Conservation (phyloP, 2,888 invertebrate genomes). For the Arge pagana region DNA sequence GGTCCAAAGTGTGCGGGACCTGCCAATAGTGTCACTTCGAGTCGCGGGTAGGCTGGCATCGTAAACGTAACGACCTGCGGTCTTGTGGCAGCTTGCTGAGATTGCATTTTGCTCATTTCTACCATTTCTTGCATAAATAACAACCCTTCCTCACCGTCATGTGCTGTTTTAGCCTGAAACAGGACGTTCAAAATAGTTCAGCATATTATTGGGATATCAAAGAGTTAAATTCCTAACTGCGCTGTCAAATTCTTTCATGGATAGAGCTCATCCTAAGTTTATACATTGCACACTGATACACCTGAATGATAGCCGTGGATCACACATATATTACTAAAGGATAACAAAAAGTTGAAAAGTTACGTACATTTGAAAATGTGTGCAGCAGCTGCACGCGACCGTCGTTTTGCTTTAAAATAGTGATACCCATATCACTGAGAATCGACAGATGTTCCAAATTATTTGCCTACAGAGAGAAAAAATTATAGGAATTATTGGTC, state of each 20-base stretch:
- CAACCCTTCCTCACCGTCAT: slow-evolving; percentile 90
- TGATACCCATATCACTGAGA: slow-evolving; percentile 93
- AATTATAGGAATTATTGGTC: slow-evolving; percentile 3
- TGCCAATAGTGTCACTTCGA: slow-evolving; percentile 65
- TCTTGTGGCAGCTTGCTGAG: slow-evolving; percentile 63
- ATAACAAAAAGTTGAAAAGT: slow-evolving; percentile 13
- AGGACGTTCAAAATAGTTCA: too few species aligned
- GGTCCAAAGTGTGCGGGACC: slow-evolving; percentile 92
- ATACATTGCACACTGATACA: neutral
- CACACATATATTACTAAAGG: slow-evolving; percentile 6
- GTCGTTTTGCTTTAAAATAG: slow-evolving; percentile 84
- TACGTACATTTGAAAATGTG: slow-evolving; percentile 80
- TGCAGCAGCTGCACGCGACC: slow-evolving; percentile 92
- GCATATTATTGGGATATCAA: too few species aligned
- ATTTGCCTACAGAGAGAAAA: slow-evolving; percentile 64
- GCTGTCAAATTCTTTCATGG: neutral
- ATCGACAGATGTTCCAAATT: slow-evolving; percentile 88
- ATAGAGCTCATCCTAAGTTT: slow-evolving; percentile 13
- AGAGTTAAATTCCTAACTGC: slow-evolving; percentile 13
- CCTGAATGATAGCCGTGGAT: neutral
- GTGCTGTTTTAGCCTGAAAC: slow-evolving; percentile 78
- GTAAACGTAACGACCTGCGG: slow-evolving; percentile 63
- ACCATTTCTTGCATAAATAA: slow-evolving; percentile 98
- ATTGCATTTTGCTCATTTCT: slow-evolving; percentile 78
- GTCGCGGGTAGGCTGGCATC: slow-evolving; percentile 53